A percentile compares a stretch with the other conserved stretches of the same genome.
Evolutionary conservation across 2,888 invertebrate species (phyloP).

Genomic region (Meliscaeva auricollis): DNA sequence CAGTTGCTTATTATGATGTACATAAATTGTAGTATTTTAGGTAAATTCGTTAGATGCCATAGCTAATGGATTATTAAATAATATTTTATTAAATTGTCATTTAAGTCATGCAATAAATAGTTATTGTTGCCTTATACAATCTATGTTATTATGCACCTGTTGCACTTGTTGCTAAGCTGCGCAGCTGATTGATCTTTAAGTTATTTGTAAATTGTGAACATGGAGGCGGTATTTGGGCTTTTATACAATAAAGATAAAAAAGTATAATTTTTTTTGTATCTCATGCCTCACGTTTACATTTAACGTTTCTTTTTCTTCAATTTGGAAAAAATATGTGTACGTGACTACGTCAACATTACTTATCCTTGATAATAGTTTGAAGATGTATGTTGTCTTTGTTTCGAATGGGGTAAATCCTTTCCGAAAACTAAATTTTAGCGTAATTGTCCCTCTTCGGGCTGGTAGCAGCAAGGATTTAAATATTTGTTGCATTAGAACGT

Average conservation of each 20-base stretch:
- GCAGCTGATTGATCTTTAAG: neutral
- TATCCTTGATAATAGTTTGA: no score
- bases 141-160: neutral
- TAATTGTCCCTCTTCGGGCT: no score
- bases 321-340: no score
- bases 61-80: conserved; percentile 41
- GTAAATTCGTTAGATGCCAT: conserved; percentile 3
- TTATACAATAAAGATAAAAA: neutral
- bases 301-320: no score
- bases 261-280: no score
- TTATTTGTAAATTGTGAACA: neutral
- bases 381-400: no score
- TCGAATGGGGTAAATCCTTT: no score
- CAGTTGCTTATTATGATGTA: conserved; percentile 2
- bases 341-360: no score
- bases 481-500: no score
- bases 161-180: conserved; percentile 21
- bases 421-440: no score
- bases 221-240: neutral
- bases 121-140: neutral
- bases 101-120: neutral
- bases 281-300: no score
- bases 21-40: neutral
- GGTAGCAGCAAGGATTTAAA: no score
- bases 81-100: conserved; percentile 27